Evolutionary conservation across 1,140 invertebrate species (phyloP).

Genomic region (Drosophila subobscura): DNA sequence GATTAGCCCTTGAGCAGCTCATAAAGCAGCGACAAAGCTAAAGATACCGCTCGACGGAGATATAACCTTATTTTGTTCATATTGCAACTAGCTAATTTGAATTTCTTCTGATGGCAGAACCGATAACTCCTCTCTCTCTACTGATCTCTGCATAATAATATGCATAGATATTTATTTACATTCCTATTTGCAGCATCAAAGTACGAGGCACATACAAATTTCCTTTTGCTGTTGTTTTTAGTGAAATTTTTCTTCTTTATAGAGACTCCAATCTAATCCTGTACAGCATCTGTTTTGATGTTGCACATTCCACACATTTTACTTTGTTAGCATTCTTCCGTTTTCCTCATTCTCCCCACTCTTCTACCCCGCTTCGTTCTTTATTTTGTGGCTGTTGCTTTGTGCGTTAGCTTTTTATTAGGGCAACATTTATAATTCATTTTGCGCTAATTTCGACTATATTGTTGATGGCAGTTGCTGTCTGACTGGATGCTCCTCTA

Average conservation of each 20-base stretch:
- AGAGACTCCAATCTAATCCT: neutral
- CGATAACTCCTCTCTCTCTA: too few relatives aligned
- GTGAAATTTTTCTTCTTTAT: neutral
- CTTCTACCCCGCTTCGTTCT: neutral
- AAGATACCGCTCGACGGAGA: neutral
- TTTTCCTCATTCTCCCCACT: conserved; percentile 10
- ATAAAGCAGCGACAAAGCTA: conserved; percentile 60
- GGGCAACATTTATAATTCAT: conserved; percentile 78
- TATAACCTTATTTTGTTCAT: too few relatives aligned
- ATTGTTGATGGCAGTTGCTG: conserved; percentile 63
- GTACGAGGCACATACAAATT: neutral
- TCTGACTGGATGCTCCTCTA: conserved; percentile 7
- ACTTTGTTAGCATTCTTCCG: conserved; percentile 40
- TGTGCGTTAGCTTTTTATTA: conserved; percentile 56
- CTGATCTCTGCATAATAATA: too few relatives aligned
- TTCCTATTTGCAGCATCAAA: too few relatives aligned
- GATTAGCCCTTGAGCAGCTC: conserved; percentile 65
- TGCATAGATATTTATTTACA: too few relatives aligned
- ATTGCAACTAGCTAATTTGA: too few relatives aligned
- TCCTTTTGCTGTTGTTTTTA: conserved; percentile 6
- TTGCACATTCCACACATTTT: conserved; percentile 50
- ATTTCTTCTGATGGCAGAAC: too few relatives aligned
- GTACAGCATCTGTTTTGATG: conserved; percentile 48
- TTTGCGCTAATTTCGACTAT: conserved; percentile 79
- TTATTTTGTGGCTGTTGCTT: conserved; percentile 35